Evolutionary conservation across 2,797 vertebrate species (phyloP), one percentile per base, ranked within the genome.

Genomic region (Lophura swinhoii): DNA sequence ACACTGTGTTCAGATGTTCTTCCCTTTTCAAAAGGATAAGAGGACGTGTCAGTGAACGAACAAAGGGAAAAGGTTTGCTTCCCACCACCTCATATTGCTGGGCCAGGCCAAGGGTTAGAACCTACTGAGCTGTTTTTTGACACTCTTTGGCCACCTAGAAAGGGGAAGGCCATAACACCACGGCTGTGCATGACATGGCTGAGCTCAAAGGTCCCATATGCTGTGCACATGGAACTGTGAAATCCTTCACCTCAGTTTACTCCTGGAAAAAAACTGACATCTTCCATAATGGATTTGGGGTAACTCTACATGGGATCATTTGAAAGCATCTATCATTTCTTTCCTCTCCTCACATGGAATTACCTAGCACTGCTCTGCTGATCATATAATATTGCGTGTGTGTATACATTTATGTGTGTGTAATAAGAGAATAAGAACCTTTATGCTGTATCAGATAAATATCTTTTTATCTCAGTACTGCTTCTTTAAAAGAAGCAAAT

Each of bases 1-100:
- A 70, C 77, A 97, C 37, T 13, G 71, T 55, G 6, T 35, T 91
- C 74, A 97, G 79, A 49, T 97, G 95, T 76, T 97, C 94, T 55
- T 90, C 82, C 90, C 97, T 97, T 91, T 87, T 72, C 85, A 82
- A 87, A 93, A 84, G 24, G n/a, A 43, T 43, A 80, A 88, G 60
- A 79, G 31, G 33, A 18, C 37, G 76, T n/a, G 18, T 74, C 63
- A 93, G 46, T 37, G n/a, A 92, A 84, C 2, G 8, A 69, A 24
- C 11, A 28, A 55, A 58, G n/a, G 3, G 11, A 44, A 83, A 39
- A 80, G 18, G 3, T 6, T 62, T 90, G 16, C 37, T 82, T 84
- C 20, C 53, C 86, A 39, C 53, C 37, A 48, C 15, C 33, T 41
- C 17, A 14, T 71, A 93, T 75, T 81, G 31, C 24, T 90, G 67